These are phyloP conservation scores for Ophioninae sp. DNA, from an alignment of 2,888 invertebrate genomes.

Conservation along the genomic window DNA sequence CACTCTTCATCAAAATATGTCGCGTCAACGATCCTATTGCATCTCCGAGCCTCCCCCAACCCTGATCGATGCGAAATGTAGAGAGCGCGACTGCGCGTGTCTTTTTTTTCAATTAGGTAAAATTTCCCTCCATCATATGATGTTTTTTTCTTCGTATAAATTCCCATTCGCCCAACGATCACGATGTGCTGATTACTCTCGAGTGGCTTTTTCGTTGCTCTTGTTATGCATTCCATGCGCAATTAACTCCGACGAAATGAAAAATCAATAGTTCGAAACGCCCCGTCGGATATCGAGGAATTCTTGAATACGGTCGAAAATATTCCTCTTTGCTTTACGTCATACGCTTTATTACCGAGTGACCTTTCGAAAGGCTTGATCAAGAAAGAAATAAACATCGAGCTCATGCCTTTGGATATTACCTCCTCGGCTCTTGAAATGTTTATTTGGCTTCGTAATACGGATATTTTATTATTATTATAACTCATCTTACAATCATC, in stretches of 20 bases:
- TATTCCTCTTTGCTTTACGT: background rate
- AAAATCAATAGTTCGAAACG: background rate
- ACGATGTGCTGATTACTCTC: background rate
- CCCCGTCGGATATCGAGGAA: background rate
- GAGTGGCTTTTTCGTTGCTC: background rate
- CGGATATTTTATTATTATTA: background rate
- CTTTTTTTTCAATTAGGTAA: background rate
- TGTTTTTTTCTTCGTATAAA: background rate
- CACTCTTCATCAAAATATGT: background rate
- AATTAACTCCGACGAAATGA: background rate
- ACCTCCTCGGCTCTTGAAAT: background rate
- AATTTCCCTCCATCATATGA: background rate
- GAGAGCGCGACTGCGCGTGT: background rate
- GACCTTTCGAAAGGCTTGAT: constrained; percentile 5
- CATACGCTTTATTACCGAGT: background rate
- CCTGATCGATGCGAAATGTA: background rate
- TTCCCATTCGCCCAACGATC: background rate
- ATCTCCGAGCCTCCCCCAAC: background rate
- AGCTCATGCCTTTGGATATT: background rate
- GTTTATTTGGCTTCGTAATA: background rate
- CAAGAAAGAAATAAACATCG: background rate
- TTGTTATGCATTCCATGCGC: background rate
- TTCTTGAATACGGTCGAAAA: background rate
- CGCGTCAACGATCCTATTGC: background rate
- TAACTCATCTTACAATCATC: too few species aligned